phyloP scores from a whole-genome alignment of 1,140 invertebrate species.

The Plutomurus gul region DNA sequence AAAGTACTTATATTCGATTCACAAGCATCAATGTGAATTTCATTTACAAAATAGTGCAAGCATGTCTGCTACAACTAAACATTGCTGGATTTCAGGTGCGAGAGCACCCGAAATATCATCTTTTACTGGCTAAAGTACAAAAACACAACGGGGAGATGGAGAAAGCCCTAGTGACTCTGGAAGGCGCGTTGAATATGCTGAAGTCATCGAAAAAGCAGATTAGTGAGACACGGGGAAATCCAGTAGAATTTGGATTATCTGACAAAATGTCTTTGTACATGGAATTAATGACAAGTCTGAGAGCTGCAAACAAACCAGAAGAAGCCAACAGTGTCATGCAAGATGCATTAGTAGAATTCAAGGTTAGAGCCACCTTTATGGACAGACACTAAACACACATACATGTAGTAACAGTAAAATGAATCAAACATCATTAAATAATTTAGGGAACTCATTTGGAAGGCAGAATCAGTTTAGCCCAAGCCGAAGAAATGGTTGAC shows the following conservation, averaged over 20 bases:
- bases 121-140: slow-evolving; percentile 80
- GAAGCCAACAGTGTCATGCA: slow-evolving; percentile 82
- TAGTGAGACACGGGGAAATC: slow-evolving; percentile 58
- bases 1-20: too few species aligned
- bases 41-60: not conserved
- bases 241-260: slow-evolving; percentile 66
- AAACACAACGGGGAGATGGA: slow-evolving; percentile 74
- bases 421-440: too few species aligned
- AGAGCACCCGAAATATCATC: slow-evolving; percentile 87
- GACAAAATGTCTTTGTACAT: slow-evolving; percentile 86
- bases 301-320: slow-evolving; percentile 69
- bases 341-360: slow-evolving; percentile 75
- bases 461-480: slow-evolving; percentile 77
- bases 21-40: too few species aligned
- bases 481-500: slow-evolving; percentile 78
- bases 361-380: slow-evolving; percentile 5
- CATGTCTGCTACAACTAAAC: too few species aligned
- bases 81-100: slow-evolving; percentile 67
- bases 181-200: slow-evolving; percentile 68
- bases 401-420: not conserved
- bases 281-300: slow-evolving; percentile 81
- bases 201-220: slow-evolving; percentile 57
- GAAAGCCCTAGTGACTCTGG: slow-evolving; percentile 76
- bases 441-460: slow-evolving; percentile 79
- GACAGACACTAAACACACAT: not conserved